These are phyloP conservation scores for Synanthedon myopaeformis DNA, from an alignment of 2,888 invertebrate species.

Conservation along the genomic window DNA sequence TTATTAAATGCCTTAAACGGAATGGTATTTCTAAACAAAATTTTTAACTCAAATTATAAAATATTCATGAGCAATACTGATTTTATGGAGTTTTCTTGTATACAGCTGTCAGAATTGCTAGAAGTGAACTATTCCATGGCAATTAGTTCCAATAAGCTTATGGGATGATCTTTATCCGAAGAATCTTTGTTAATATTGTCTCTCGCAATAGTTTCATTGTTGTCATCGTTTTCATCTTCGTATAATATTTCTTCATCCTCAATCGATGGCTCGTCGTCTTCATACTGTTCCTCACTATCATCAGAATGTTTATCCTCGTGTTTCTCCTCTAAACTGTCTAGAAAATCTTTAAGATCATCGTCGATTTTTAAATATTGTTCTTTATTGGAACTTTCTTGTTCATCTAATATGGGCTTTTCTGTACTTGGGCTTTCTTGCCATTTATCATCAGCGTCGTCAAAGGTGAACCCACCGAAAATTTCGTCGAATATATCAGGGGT, in stretches of 20 bases:
- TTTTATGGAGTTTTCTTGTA: background rate
- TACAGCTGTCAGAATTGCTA: slow-evolving; percentile 18
- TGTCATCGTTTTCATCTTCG: slow-evolving; percentile 13
- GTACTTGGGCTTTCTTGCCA: slow-evolving; percentile 7
- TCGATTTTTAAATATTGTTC: slow-evolving; percentile 33
- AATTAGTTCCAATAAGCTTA: slow-evolving; percentile 55
- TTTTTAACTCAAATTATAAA: slow-evolving; percentile 8
- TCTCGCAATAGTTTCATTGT: slow-evolving; percentile 14
- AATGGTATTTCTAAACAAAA: slow-evolving; percentile 5
- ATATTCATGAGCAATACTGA: too few relatives aligned
- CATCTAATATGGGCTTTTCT: slow-evolving; percentile 19
- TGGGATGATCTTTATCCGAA: slow-evolving; percentile 21
- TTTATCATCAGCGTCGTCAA: slow-evolving; percentile 20
- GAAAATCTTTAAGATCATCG: slow-evolving; percentile 44
- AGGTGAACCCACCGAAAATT: slow-evolving; percentile 37
- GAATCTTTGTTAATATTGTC: slow-evolving; percentile 21
- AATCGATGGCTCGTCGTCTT: slow-evolving; percentile 9
- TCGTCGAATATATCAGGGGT: slow-evolving; percentile 40
- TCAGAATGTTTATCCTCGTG: slow-evolving; percentile 7
- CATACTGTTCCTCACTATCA: slow-evolving; percentile 20
- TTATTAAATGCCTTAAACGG: too few relatives aligned
- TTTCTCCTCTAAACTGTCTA: slow-evolving; percentile 32
- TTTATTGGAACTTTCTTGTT: slow-evolving; percentile 31
- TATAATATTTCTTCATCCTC: slow-evolving; percentile 8
- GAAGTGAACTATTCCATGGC: slow-evolving; percentile 48